A percentile compares a stretch with the other conserved stretches of the same genome.
Evolutionary conservation across 2,113 vertebrate species (phyloP).

Genomic region (Smithornis capensis): DNA sequence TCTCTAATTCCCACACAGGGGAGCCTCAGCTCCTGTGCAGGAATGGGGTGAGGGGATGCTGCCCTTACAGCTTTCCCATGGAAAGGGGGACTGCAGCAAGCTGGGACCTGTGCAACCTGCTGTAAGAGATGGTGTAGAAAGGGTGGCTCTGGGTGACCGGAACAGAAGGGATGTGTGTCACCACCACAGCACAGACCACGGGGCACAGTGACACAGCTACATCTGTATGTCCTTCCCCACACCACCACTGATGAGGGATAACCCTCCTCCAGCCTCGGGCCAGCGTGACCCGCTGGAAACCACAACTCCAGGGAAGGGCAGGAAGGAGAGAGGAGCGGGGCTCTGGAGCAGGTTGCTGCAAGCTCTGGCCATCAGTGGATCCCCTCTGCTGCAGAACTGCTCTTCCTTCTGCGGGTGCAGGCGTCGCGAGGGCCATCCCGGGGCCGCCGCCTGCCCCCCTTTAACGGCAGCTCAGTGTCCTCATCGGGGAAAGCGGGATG

Average conservation of each 20-base stretch:
- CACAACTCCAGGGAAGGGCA: not conserved
- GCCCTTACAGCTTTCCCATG: not conserved
- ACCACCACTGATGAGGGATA: not conserved
- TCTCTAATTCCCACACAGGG: fast-evolving
- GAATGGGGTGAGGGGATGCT: not conserved
- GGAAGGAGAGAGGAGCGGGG: conserved; percentile 35
- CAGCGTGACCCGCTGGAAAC: not conserved
- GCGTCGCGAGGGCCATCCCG: not conserved
- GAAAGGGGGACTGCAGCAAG: not conserved
- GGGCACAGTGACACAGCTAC: not conserved
- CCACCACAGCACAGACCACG: not conserved
- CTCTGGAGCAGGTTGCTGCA: conserved; percentile 29
- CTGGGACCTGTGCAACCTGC: not conserved
- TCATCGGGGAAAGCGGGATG: conserved; percentile 47
- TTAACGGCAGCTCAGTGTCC: conserved; percentile 44
- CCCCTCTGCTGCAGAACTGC: conserved; percentile 36
- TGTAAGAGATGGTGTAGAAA: not conserved
- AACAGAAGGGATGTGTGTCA: not conserved
- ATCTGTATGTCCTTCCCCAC: not conserved
- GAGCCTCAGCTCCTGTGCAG: not conserved
- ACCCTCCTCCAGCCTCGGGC: conserved; percentile 15
- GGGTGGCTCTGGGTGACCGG: not conserved
- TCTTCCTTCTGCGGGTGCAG: conserved; percentile 28
- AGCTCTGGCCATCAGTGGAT: conserved; percentile 57
- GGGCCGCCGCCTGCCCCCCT: not conserved